phyloP scores from a whole-genome alignment of 2,113 vertebrate species.

The Illadopsis cleaveri region DNA sequence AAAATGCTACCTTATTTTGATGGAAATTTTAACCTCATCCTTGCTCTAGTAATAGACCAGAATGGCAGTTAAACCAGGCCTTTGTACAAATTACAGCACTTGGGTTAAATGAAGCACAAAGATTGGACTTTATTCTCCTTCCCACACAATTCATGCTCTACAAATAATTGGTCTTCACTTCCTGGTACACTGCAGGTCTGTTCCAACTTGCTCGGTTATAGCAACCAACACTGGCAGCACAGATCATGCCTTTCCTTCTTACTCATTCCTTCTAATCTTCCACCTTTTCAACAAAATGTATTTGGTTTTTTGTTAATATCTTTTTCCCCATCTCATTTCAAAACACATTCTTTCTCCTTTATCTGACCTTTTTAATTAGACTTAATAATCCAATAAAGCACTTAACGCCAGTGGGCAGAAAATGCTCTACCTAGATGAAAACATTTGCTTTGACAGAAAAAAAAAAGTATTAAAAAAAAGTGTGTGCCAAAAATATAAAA shows the following conservation, averaged over 20 bases:
- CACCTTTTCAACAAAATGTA: background rate
- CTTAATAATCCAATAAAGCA: background rate
- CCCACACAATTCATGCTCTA: constrained; percentile 26
- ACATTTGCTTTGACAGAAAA: background rate
- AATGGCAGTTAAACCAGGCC: background rate
- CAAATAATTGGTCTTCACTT: constrained; percentile 30
- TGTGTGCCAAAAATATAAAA: background rate
- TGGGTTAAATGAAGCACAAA: constrained; percentile 11
- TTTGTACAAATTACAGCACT: background rate
- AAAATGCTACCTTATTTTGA: background rate
- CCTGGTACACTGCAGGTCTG: constrained; percentile 15
- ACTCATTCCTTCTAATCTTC: background rate
- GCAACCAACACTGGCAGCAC: background rate
- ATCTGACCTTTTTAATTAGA: background rate
- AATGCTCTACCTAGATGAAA: background rate
- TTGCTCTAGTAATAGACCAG: background rate
- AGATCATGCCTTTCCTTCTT: background rate
- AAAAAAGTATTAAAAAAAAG: background rate
- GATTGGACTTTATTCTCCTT: constrained; percentile 29
- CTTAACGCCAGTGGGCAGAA: background rate
- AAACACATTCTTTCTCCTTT: background rate
- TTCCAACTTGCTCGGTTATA: background rate
- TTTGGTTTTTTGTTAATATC: background rate
- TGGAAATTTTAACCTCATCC: background rate
- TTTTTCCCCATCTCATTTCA: background rate